Evolutionary conservation across 2,888 invertebrate genomes (phyloP).

Genomic region (Melanostoma scalare): DNA sequence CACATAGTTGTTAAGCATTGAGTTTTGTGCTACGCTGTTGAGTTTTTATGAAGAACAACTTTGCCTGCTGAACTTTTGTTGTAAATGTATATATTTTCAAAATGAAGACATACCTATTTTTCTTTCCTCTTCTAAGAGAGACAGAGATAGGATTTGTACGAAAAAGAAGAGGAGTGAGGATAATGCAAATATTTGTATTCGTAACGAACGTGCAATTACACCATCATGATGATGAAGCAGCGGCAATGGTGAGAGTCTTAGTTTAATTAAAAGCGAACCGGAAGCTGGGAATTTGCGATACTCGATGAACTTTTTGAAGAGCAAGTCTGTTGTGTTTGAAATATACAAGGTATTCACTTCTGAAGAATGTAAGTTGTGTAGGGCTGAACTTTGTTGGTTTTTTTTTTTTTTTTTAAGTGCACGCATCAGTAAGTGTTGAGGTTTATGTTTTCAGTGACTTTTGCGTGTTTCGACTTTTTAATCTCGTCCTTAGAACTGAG

Average conservation of each 20-base stretch:
- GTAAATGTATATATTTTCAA: slow-evolving; percentile 30
- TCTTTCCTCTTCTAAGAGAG: neutral
- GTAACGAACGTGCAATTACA: slow-evolving; percentile 65
- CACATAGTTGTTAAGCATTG: neutral
- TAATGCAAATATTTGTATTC: slow-evolving; percentile 62
- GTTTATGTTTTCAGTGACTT: too few relatives aligned
- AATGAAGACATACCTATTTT: slow-evolving; percentile 50
- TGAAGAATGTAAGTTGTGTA: too few relatives aligned
- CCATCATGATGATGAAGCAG: slow-evolving; percentile 30
- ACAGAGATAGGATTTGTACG: slow-evolving; percentile 13
- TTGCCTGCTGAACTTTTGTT: slow-evolving; percentile 32
- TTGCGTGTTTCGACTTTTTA: too few relatives aligned
- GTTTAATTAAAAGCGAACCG: slow-evolving; percentile 66
- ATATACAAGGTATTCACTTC: too few relatives aligned
- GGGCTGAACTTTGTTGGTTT: too few relatives aligned
- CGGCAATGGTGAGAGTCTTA: slow-evolving; percentile 42
- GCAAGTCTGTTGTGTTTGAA: too few relatives aligned
- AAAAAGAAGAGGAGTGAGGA: slow-evolving; percentile 11
- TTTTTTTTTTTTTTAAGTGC: too few relatives aligned
- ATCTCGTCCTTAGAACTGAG: too few relatives aligned
- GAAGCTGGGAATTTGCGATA: neutral
- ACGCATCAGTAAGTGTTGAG: too few relatives aligned
- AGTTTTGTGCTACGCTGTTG: neutral
- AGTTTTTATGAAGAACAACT: slow-evolving; percentile 27
- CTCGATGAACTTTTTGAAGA: too few relatives aligned